A percentile compares a stretch with the other conserved stretches of the same genome.
Evolutionary conservation across 2,888 invertebrate genomes (phyloP).

Genomic region (Dynastes grantii): DNA sequence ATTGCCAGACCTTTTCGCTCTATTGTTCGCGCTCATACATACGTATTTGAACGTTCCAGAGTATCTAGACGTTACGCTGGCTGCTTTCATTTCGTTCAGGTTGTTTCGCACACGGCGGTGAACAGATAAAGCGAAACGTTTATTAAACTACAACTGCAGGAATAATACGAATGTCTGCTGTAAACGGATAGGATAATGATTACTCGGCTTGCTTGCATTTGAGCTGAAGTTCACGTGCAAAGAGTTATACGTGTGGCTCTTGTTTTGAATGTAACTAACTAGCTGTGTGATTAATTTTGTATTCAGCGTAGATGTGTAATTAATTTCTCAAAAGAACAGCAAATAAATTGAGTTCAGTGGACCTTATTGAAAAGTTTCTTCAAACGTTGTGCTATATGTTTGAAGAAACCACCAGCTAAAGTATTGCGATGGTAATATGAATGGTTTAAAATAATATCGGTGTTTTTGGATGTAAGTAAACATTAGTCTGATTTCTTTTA

Average conservation of each 20-base stretch:
- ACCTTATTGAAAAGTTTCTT: no score
- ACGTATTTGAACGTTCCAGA: neutral
- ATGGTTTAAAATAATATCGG: no score
- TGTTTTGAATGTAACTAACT: no score
- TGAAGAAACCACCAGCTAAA: no score
- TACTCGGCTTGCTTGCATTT: neutral
- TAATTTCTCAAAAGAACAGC: no score
- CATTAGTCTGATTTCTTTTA: no score
- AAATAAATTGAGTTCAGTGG: no score
- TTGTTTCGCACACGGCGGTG: neutral
- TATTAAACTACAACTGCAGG: constrained; percentile 1
- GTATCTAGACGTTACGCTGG: neutral
- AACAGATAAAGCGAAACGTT: neutral
- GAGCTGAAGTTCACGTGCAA: neutral
- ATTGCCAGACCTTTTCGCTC: neutral
- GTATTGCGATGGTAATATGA: no score
- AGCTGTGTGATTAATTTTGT: no score
- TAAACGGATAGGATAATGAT: neutral
- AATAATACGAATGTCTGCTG: neutral
- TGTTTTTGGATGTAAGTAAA: no score
- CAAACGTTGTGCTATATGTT: no score
- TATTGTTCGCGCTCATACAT: neutral
- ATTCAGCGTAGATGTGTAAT: no score
- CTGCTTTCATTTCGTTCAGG: neutral
- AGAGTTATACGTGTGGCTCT: neutral